phyloP scores from a whole-genome alignment of 2,113 vertebrate species.

The Ancistrus triradiatus region DNA sequence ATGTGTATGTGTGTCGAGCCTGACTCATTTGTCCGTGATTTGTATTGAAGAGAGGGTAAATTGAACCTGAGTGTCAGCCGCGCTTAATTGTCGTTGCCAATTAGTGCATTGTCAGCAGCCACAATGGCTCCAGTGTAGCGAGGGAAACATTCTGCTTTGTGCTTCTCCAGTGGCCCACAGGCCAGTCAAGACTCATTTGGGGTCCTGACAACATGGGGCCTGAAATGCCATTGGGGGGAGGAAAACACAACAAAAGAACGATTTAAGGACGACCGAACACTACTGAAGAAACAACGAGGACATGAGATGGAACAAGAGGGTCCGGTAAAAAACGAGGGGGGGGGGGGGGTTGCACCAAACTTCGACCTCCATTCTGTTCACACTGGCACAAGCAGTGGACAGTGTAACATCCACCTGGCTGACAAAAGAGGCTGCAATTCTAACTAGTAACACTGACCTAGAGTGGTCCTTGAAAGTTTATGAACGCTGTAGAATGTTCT shows the following conservation, averaged over 20 bases:
- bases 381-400: slow-evolving; percentile 63
- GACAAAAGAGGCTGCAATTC: background rate
- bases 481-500: too few species aligned
- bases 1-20: slow-evolving; percentile 34
- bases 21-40: slow-evolving; percentile 58
- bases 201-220: slow-evolving; percentile 76
- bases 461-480: too few species aligned
- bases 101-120: slow-evolving; percentile 87
- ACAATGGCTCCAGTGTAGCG: slow-evolving; percentile 92
- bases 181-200: slow-evolving; percentile 96
- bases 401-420: slow-evolving; percentile 54
- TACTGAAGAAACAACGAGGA: slow-evolving; percentile 64
- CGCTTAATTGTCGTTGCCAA: slow-evolving; percentile 88
- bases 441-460: slow-evolving; percentile 1
- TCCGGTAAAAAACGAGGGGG: slow-evolving; percentile 60
- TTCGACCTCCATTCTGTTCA: slow-evolving; percentile 54
- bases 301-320: slow-evolving; percentile 54
- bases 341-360: slow-evolving; percentile 53
- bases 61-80: slow-evolving; percentile 76
- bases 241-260: slow-evolving; percentile 72
- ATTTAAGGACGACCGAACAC: slow-evolving; percentile 61
- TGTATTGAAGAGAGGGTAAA: slow-evolving; percentile 64
- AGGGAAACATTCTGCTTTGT: slow-evolving; percentile 82
- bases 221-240: slow-evolving; percentile 75
- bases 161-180: slow-evolving; percentile 87